A percentile compares a stretch with the other conserved stretches of the same genome.
phyloP scores from a whole-genome alignment of 2,888 invertebrate genomes.

The Isoperla grammatica region DNA sequence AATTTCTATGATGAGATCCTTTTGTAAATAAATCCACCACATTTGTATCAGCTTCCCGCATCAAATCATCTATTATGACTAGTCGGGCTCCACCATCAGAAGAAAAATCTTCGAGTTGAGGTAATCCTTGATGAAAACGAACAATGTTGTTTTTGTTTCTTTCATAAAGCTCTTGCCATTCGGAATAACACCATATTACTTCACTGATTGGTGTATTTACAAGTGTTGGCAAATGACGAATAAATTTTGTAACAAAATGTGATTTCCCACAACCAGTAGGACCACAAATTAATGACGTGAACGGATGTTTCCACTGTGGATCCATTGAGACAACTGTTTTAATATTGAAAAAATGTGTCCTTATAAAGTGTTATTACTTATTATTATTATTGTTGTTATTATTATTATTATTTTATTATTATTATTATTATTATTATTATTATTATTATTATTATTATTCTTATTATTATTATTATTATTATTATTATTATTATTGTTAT shows the following conservation, averaged over 20 bases:
- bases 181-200: neutral
- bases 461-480: too few relatives aligned
- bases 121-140: constrained; percentile 1
- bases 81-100: neutral
- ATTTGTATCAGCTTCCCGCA: neutral
- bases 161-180: neutral
- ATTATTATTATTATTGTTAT: too few relatives aligned
- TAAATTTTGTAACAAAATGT: neutral
- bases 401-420: too few relatives aligned
- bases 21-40: constrained; percentile 11
- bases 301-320: neutral
- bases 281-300: neutral
- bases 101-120: neutral
- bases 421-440: too few relatives aligned
- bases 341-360: too few relatives aligned
- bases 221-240: neutral
- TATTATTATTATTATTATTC: too few relatives aligned
- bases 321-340: constrained; percentile 2
- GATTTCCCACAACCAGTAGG: constrained; percentile 10
- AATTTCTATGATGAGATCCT: constrained; percentile 5
- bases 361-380: too few relatives aligned
- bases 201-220: neutral
- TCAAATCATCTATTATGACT: constrained; percentile 6
- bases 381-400: too few relatives aligned
- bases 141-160: neutral